Conservation (phyloP, 37 sponge, comb jelly and placozoan species). For the Agelas oroides region DNA sequence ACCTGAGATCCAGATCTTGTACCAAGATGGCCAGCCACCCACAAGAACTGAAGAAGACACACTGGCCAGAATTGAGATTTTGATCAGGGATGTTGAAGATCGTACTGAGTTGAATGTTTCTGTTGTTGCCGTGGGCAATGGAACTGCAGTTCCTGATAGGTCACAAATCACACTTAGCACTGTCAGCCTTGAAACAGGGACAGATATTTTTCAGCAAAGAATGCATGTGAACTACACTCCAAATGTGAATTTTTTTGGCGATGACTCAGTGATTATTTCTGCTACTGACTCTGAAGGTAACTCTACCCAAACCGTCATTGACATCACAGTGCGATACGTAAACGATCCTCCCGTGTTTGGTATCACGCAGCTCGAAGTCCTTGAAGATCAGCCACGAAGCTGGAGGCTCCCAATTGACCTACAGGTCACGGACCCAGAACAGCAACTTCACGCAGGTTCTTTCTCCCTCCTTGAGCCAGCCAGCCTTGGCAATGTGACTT, state of each 20-base stretch:
- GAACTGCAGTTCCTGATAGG: slow-evolving; percentile 24
- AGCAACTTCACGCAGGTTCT: slow-evolving; percentile 64
- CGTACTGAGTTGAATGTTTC: slow-evolving; percentile 27
- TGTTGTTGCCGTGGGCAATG: slow-evolving; percentile 32
- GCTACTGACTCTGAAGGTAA: slow-evolving; percentile 70
- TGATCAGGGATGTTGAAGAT: slow-evolving; percentile 61
- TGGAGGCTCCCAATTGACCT: slow-evolving; percentile 73
- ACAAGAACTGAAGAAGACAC: slow-evolving; percentile 66
- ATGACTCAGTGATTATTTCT: slow-evolving; percentile 45
- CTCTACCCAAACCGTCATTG: slow-evolving; percentile 41
- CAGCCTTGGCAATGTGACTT: slow-evolving; percentile 52
- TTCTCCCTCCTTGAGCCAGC: slow-evolving; percentile 61
- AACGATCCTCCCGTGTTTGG: slow-evolving; percentile 87
- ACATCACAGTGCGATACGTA: slow-evolving; percentile 55
- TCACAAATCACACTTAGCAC: background rate
- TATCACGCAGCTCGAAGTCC: slow-evolving; percentile 39
- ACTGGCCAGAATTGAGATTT: slow-evolving; percentile 36
- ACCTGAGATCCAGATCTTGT: slow-evolving; percentile 46
- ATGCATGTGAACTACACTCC: slow-evolving; percentile 74
- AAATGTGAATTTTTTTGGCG: slow-evolving; percentile 73
- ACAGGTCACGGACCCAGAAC: slow-evolving; percentile 74
- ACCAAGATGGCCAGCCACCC: background rate
- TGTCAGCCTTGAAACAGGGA: background rate
- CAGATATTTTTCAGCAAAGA: slow-evolving; percentile 46
- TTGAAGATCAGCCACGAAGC: slow-evolving; percentile 63